Evolutionary conservation across 2,888 invertebrate species (phyloP), one percentile per base, ranked within the genome.

Genomic region (Dicycla oo): DNA sequence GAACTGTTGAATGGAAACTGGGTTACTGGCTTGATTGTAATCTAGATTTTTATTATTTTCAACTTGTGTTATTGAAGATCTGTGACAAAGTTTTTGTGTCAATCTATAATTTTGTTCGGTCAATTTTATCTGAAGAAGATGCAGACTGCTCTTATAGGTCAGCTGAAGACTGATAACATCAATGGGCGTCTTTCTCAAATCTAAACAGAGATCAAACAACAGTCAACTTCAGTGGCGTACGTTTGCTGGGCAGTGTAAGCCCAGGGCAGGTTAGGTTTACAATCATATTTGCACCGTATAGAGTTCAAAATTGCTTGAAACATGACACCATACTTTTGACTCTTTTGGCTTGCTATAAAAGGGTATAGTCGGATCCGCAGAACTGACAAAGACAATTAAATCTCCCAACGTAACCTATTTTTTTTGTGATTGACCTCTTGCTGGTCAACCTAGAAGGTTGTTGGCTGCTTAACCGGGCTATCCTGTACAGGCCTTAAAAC

Each of bases 21-120:
- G 43, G 63, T 54, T 71, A 78, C 47, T 54, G 18, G 53, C 56
- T 34, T 45, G 18, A 63, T 64, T 57, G 5, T 51, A 11, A 62
- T 75, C 30, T 30, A 20, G n/a, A 58, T 26, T 45, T 62, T 30
- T 13, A 7, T 69, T 53, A 45, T 20, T 69, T 56, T 56, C 6
- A 15, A 45, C 10, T 20, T 34, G 1, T 20, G 0, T 34, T 23
- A 18, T 26, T 56, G 20, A 38, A 45, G n/a, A 26, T 38, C 68
- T 34, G 15, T 18, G 20, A 49, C 13, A 3, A 30, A 15, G 18
- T 26, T 38, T 69, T 7, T 40, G 18, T 70, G 1, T 34, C 20
- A 45, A 20, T 15, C 3, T 30, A 30, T 20, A 4, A 57, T 23
- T 23, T 20, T 13, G 8, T 45, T 45, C 30, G 23, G 10, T 26